Percentiles rank a stretch among this genome's conserved stretches.
These are phyloP conservation scores for Leuctra nigra DNA, from an alignment of 2,888 invertebrate species.

Conservation along the genomic window DNA sequence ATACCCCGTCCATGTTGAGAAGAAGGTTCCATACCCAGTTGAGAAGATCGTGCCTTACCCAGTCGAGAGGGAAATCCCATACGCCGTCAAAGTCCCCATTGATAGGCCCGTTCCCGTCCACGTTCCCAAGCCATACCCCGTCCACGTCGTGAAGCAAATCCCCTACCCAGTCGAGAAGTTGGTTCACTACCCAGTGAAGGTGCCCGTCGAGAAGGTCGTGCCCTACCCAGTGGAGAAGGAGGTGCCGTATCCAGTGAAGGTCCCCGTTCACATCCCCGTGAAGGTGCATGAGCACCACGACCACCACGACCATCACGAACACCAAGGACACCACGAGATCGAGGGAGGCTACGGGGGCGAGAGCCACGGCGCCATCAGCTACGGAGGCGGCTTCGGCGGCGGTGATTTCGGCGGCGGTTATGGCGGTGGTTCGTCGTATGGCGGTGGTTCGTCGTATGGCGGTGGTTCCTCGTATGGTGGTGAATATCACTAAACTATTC, in stretches of 20 bases:
- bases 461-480: slow-evolving; percentile 23
- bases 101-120: slow-evolving; percentile 43
- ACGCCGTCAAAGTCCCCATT: slow-evolving; percentile 38
- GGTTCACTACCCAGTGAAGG: slow-evolving; percentile 57
- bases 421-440: slow-evolving; percentile 20
- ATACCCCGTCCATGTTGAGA: slow-evolving; percentile 52
- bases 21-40: slow-evolving; percentile 44
- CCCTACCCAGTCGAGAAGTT: slow-evolving; percentile 53
- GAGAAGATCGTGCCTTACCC: slow-evolving; percentile 51
- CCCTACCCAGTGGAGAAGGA: slow-evolving; percentile 43
- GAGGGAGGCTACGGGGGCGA: slow-evolving; percentile 35
- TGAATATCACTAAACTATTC: background rate
- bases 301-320: slow-evolving; percentile 12
- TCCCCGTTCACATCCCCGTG: slow-evolving; percentile 43
- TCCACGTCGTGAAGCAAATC: slow-evolving; percentile 33
- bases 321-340: slow-evolving; percentile 31
- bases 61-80: slow-evolving; percentile 48
- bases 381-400: slow-evolving; percentile 17
- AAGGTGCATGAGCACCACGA: slow-evolving; percentile 44
- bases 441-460: slow-evolving; percentile 21
- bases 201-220: slow-evolving; percentile 37
- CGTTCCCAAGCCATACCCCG: slow-evolving; percentile 29
- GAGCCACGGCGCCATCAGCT: slow-evolving; percentile 19
- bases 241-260: slow-evolving; percentile 36
- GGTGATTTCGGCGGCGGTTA: slow-evolving; percentile 3